These are phyloP conservation scores for Cyprinella venusta DNA, from an alignment of 2,797 vertebrate genomes.

Conservation along the genomic window DNA sequence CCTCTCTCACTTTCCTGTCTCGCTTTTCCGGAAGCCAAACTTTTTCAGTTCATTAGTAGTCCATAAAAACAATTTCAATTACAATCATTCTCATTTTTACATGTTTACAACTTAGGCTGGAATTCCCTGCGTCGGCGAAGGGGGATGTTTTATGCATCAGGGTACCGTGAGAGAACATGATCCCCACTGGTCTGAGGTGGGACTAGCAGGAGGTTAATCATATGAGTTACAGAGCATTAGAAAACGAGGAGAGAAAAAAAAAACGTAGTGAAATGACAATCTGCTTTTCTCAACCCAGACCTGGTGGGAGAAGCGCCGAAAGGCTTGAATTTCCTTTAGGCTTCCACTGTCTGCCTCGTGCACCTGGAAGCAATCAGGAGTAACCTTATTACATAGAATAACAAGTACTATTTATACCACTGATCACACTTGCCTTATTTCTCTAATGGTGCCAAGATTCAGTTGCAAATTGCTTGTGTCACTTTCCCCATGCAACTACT, in stretches of 20 bases:
- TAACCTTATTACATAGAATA: conserved; percentile 58
- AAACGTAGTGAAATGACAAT: conserved; percentile 46
- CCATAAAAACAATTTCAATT: conserved; percentile 51
- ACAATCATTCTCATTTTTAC: conserved; percentile 43
- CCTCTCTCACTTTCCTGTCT: neutral
- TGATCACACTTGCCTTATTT: conserved; percentile 52
- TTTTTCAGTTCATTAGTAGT: conserved; percentile 53
- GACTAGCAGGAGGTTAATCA: conserved; percentile 56
- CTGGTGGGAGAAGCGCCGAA: conserved; percentile 41
- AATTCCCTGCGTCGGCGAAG: conserved; percentile 24
- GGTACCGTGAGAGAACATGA: conserved; percentile 36
- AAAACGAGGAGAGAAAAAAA: conserved; percentile 21
- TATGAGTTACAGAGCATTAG: conserved; percentile 46
- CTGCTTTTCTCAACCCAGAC: conserved; percentile 45
- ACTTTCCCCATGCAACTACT: conserved; percentile 47
- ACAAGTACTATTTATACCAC: conserved; percentile 54
- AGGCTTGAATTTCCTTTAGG: conserved; percentile 51
- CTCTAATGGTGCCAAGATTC: conserved; percentile 54
- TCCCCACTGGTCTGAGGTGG: conserved; percentile 24
- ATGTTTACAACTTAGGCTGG: conserved; percentile 50
- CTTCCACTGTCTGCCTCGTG: conserved; percentile 45
- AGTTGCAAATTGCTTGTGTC: conserved; percentile 59
- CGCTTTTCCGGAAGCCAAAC: conserved; percentile 27
- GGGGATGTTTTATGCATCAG: conserved; percentile 50
- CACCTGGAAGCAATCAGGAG: conserved; percentile 61